Conservation (phyloP, 1,140 invertebrate species). For the Caenorhabditis latens region DNA sequence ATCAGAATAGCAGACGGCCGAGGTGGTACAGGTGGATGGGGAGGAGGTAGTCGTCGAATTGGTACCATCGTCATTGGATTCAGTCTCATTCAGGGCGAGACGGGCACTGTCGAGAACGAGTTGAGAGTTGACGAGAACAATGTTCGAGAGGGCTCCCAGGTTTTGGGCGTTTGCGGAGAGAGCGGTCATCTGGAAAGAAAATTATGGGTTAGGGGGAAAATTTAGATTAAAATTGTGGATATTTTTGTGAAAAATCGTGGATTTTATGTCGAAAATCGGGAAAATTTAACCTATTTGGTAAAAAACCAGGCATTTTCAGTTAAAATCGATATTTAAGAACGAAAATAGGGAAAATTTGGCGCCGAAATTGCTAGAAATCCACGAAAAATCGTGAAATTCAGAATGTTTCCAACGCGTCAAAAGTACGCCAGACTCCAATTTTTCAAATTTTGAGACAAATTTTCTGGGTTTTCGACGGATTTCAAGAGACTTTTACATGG, state of each 20-base stretch:
- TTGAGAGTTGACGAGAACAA: slow-evolving; percentile 20
- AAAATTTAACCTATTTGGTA: no score
- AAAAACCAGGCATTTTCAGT: not conserved
- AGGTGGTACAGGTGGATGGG: not conserved
- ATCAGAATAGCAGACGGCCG: slow-evolving; percentile 1
- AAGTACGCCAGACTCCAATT: no score
- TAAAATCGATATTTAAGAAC: not conserved
- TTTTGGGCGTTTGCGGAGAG: slow-evolving; percentile 40
- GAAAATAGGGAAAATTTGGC: no score
- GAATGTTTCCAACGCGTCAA: no score
- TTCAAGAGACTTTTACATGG: no score
- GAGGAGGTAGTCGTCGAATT: not conserved
- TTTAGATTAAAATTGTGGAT: no score
- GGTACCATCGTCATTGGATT: not conserved
- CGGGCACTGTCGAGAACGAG: slow-evolving; percentile 31
- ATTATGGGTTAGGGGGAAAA: no score
- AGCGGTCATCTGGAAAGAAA: slow-evolving; percentile 34
- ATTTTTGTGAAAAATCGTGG: not conserved
- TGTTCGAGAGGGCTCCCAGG: slow-evolving; percentile 18
- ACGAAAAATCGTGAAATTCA: no score
- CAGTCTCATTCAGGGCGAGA: slow-evolving; percentile 7
- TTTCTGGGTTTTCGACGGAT: no score
- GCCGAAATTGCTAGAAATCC: no score
- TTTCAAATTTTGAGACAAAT: no score
- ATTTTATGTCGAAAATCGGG: not conserved